Percentiles rank a stretch among this genome's conserved stretches.
Conservation (phyloP, 2,797 vertebrate species). For the Poeciliopsis infans region DNA sequence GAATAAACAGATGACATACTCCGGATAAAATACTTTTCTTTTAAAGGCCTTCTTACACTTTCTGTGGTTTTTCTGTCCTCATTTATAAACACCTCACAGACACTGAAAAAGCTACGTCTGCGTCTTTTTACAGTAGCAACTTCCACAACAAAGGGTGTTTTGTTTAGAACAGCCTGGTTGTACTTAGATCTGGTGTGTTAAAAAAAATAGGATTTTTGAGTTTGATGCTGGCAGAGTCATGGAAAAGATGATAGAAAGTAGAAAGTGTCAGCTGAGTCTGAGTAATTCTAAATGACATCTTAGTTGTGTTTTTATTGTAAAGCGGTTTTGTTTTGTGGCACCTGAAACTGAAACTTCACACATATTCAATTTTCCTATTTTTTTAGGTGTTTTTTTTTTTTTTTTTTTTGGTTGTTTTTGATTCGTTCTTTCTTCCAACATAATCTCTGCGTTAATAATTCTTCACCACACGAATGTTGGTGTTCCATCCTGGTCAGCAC, state of each 20-base stretch:
- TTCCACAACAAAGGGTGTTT: not conserved
- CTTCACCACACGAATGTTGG: not conserved
- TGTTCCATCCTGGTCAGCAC: not conserved
- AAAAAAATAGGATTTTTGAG: not conserved
- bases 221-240: not conserved
- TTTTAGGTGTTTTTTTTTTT: not conserved
- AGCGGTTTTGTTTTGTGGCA: too few species aligned
- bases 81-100: not conserved
- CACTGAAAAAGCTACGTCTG: too few species aligned
- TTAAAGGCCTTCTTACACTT: not conserved
- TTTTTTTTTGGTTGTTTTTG: not conserved
- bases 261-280: too few species aligned
- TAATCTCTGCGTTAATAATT: not conserved
- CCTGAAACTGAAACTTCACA: not conserved
- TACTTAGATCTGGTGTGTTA: not conserved
- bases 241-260: too few species aligned
- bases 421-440: not conserved
- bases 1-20: not conserved
- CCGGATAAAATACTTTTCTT: not conserved
- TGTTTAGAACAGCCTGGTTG: not conserved
- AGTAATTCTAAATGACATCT: too few species aligned
- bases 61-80: not conserved
- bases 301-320: not conserved
- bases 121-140: too few species aligned
- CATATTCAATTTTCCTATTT: not conserved